Conservation (phyloP, 2,113 vertebrate species). For the Ictalurus punctatus region DNA sequence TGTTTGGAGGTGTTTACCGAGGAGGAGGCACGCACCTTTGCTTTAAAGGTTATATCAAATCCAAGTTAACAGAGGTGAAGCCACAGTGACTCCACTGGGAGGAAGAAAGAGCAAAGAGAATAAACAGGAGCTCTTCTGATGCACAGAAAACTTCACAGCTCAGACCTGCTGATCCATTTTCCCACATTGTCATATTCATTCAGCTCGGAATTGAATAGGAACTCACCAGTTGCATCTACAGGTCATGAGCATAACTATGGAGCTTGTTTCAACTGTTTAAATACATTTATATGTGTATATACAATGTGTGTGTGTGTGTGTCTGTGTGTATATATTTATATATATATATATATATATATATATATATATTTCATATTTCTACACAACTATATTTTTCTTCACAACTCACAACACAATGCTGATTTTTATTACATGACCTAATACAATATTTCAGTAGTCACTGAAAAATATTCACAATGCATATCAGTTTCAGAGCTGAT, state of each 20-base stretch:
- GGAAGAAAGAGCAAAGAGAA: constrained; percentile 54
- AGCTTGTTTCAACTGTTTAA: neutral
- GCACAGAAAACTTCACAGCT: constrained; percentile 34
- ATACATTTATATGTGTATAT: no score
- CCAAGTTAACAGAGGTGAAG: constrained; percentile 55
- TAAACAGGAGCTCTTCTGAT: constrained; percentile 55
- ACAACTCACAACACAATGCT: neutral
- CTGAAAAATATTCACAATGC: neutral
- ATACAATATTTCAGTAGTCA: neutral
- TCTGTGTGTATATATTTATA: no score
- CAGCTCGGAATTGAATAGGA: neutral
- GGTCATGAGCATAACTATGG: constrained; percentile 11
- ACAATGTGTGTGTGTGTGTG: no score
- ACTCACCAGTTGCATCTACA: constrained; percentile 22
- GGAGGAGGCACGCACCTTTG: constrained; percentile 40
- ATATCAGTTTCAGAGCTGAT: neutral
- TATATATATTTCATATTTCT: no score
- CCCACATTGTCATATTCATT: constrained; percentile 25
- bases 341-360: no score
- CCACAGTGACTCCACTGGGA: constrained; percentile 37
- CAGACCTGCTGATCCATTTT: constrained; percentile 33
- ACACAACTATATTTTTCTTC: no score
- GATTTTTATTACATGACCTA: neutral
- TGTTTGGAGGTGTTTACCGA: constrained; percentile 55
- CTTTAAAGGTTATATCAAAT: constrained; percentile 65